Percentiles rank a stretch among this genome's conserved stretches.
These are phyloP conservation scores for Lagodon rhomboides DNA, from an alignment of 2,797 vertebrate species.

Conservation along the genomic window DNA sequence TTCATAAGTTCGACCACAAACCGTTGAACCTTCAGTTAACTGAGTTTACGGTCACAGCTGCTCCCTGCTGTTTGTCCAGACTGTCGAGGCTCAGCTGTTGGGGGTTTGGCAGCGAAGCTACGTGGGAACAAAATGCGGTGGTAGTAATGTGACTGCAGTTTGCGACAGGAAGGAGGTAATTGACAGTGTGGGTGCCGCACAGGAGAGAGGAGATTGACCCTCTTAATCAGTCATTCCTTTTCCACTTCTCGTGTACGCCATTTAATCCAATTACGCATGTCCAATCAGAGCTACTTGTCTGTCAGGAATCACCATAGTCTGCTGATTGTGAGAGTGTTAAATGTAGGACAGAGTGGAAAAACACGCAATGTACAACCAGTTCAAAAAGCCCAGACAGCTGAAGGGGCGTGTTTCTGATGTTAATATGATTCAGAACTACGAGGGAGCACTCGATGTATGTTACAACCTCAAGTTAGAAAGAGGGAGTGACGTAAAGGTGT, in stretches of 20 bases:
- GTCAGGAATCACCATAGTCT: conserved; percentile 7
- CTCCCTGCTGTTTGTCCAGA: conserved; percentile 20
- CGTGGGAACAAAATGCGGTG: conserved; percentile 31
- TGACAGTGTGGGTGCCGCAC: conserved; percentile 17
- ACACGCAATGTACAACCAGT: neutral
- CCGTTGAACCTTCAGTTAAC: conserved; percentile 5
- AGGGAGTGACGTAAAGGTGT: neutral
- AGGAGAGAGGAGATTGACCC: conserved; percentile 33
- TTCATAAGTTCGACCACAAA: conserved; percentile 14
- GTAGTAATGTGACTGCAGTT: conserved; percentile 27
- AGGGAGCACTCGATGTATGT: neutral
- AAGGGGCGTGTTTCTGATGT: neutral
- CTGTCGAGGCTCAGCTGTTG: conserved; percentile 22
- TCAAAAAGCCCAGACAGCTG: neutral
- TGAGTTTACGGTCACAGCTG: conserved; percentile 32
- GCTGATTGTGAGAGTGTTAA: conserved; percentile 47
- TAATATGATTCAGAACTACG: neutral
- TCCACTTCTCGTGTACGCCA: conserved; percentile 42
- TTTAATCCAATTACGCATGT: conserved; percentile 46
- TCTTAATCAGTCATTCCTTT: conserved; percentile 42
- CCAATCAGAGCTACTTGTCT: conserved; percentile 38
- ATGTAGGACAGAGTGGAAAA: conserved; percentile 36
- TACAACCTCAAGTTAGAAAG: neutral
- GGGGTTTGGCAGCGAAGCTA: conserved; percentile 40
- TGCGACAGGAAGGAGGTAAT: conserved; percentile 56